Conservation (phyloP, 1,140 invertebrate species). For the Drosophila bocki region DNA sequence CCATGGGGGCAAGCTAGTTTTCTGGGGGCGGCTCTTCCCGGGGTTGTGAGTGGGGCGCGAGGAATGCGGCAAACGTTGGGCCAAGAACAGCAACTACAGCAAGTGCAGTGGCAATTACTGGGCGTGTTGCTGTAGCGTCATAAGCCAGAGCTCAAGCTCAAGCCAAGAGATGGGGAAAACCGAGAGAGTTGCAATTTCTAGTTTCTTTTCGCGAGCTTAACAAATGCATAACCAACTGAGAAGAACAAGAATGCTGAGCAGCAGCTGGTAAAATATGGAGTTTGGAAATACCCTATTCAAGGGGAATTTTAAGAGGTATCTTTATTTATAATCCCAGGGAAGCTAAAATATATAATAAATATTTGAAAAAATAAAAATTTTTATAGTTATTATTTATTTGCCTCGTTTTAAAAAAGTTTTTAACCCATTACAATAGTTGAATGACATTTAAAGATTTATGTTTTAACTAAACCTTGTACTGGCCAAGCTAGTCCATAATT, state of each 20-base stretch:
- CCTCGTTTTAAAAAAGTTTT: neutral
- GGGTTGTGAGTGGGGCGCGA: conserved; percentile 8
- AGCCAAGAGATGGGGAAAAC: conserved; percentile 12
- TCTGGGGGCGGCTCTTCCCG: conserved; percentile 3
- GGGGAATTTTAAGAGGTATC: too few relatives aligned
- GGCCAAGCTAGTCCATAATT: neutral
- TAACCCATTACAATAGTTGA: too few relatives aligned
- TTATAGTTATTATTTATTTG: neutral
- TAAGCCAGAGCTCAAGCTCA: conserved; percentile 27
- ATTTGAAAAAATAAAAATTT: neutral
- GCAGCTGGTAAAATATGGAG: neutral
- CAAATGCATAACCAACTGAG: conserved; percentile 63
- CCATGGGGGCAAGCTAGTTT: conserved; percentile 22
- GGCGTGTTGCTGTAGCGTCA: conserved; percentile 53
- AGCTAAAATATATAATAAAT: too few relatives aligned
- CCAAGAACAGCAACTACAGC: conserved; percentile 41
- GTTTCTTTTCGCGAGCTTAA: conserved; percentile 55
- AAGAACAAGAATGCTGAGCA: conserved; percentile 3
- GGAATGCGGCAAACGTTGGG: conserved; percentile 41
- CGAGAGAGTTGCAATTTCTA: conserved; percentile 58
- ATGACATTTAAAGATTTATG: neutral
- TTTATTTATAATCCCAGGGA: neutral
- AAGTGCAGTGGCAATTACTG: conserved; percentile 70
- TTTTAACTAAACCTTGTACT: neutral
- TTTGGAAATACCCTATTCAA: neutral